Conservation (phyloP, 2,888 invertebrate genomes). For the Pollenia griseotomentosa region DNA sequence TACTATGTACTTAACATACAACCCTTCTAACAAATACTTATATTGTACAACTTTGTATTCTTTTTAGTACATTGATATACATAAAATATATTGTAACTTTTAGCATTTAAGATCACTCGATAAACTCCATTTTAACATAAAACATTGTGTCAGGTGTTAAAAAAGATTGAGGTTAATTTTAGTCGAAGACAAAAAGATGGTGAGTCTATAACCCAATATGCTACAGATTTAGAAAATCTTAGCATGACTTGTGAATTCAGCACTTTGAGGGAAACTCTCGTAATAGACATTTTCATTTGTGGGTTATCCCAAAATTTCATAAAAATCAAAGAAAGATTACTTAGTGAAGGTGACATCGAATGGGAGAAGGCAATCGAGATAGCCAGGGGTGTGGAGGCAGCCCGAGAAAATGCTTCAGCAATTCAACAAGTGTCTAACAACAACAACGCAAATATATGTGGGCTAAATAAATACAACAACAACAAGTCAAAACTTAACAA, state of each 20-base stretch:
- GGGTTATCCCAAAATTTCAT: constrained; percentile 3
- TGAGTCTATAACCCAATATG: constrained; percentile 53
- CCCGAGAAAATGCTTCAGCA: constrained; percentile 33
- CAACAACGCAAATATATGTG: too few species aligned
- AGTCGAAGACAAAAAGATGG: constrained; percentile 41
- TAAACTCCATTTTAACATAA: too few species aligned
- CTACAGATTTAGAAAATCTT: constrained; percentile 49
- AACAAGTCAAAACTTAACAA: constrained; percentile 1
- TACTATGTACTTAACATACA: too few species aligned
- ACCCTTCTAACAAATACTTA: too few species aligned
- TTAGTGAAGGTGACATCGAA: too few species aligned
- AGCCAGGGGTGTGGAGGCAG: constrained; percentile 11
- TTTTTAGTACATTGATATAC: too few species aligned
- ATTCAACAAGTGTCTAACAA: constrained; percentile 15
- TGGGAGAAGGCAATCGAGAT: constrained; percentile 15
- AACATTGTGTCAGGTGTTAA: too few species aligned
- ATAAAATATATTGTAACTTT: too few species aligned
- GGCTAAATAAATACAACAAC: too few species aligned
- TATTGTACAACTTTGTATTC: too few species aligned
- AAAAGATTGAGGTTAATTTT: constrained; percentile 51
- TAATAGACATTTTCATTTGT: too few species aligned
- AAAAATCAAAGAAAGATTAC: constrained; percentile 30
- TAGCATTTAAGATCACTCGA: too few species aligned
- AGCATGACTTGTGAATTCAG: constrained; percentile 59
- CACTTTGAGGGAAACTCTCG: constrained; percentile 11